phyloP scores from a whole-genome alignment of 1,140 invertebrate species.

The Mya arenaria region DNA sequence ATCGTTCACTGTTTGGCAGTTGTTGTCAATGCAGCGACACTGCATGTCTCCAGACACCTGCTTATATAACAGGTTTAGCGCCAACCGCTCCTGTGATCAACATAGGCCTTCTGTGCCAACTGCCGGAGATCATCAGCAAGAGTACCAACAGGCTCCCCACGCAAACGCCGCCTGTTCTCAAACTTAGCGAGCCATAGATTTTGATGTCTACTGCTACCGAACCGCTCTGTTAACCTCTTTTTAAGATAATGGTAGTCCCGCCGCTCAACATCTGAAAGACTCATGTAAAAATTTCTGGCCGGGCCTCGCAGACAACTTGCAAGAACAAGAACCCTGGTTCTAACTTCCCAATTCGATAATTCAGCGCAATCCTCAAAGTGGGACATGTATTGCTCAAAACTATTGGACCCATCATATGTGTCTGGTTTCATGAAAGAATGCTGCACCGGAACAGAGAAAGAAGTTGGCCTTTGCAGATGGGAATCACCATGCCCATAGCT shows the following conservation, averaged over 20 bases:
- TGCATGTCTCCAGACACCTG: neutral
- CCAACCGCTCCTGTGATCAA: neutral
- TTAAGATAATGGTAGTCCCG: neutral
- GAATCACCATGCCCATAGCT: no score
- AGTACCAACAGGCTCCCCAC: neutral
- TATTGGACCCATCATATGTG: neutral
- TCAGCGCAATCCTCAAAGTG: conserved; percentile 35
- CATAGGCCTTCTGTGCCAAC: neutral
- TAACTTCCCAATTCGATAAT: neutral
- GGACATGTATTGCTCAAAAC: conserved; percentile 12
- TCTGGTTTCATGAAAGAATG: conserved; percentile 8
- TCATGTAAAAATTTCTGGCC: conserved; percentile 1
- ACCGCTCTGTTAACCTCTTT: neutral
- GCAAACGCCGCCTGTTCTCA: neutral
- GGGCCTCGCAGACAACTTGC: neutral
- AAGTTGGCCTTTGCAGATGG: no score
- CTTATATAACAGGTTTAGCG: conserved; percentile 20
- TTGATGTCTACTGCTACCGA: conserved; percentile 9
- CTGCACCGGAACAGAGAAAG: neutral
- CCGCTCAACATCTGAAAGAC: neutral
- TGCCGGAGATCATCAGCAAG: neutral
- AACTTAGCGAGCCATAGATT: neutral
- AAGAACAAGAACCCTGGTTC: neutral
- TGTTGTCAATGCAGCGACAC: conserved; percentile 6
- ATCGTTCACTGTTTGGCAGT: conserved; percentile 11